These are phyloP conservation scores for Aethina tumida DNA, from an alignment of 1,140 invertebrate species.

Conservation along the genomic window DNA sequence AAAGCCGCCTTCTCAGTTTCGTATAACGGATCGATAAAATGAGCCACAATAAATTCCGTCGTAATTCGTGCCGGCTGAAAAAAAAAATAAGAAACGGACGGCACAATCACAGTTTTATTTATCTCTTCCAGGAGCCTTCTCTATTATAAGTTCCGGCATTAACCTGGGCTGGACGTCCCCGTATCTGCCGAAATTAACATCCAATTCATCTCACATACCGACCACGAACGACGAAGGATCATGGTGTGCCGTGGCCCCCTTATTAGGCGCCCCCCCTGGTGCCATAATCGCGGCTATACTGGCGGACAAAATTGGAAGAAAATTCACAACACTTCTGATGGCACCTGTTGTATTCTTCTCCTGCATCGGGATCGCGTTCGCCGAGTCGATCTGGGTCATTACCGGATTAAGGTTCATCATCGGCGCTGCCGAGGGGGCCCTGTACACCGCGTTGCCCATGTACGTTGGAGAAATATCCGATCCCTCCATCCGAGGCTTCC, in stretches of 20 bases:
- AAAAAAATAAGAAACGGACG: too few species aligned
- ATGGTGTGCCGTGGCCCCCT: conserved; percentile 44
- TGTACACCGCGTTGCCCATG: conserved; percentile 54
- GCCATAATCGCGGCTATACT: conserved; percentile 39
- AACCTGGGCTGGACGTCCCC: conserved; percentile 32
- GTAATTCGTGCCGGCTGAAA: too few species aligned
- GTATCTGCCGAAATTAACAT: conserved; percentile 26
- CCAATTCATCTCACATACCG: conserved; percentile 31
- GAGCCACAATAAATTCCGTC: conserved; percentile 2
- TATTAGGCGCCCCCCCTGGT: conserved; percentile 40
- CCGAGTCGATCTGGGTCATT: conserved; percentile 36
- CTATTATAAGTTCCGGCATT: conserved; percentile 25
- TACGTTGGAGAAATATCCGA: conserved; percentile 59
- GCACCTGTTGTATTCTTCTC: conserved; percentile 51
- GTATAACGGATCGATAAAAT: not conserved
- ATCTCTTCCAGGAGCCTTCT: conserved; percentile 20
- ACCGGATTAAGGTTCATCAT: conserved; percentile 38
- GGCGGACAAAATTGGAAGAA: conserved; percentile 52
- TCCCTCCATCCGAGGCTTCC: conserved; percentile 42
- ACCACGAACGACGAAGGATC: conserved; percentile 48
- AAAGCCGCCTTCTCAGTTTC: too few species aligned
- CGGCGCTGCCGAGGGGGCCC: conserved; percentile 57
- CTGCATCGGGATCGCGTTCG: conserved; percentile 51
- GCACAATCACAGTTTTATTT: too few species aligned
- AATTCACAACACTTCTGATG: conserved; percentile 50